phyloP scores from a whole-genome alignment of 2,797 vertebrate species.

The Falco cherrug region DNA sequence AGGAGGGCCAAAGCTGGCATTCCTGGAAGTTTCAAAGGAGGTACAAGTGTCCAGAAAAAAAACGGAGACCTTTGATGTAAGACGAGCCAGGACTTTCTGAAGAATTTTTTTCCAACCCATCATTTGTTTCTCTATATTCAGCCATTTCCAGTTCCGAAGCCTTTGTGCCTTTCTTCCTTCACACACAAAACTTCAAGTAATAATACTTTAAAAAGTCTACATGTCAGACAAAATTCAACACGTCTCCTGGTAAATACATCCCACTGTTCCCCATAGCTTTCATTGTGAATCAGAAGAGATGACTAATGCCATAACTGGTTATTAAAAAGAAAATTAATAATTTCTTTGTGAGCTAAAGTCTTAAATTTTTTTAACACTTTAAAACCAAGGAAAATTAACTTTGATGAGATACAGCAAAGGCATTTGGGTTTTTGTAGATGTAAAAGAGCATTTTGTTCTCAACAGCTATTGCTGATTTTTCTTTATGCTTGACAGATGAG shows the following conservation, averaged over 20 bases:
- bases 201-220: slow-evolving; percentile 34
- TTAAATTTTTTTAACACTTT: slow-evolving; percentile 47
- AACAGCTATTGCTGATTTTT: slow-evolving; percentile 20
- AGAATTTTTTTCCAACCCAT: not conserved
- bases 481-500: slow-evolving; percentile 57
- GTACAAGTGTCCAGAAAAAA: not conserved
- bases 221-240: slow-evolving; percentile 54
- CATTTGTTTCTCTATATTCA: not conserved
- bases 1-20: not conserved
- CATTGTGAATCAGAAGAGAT: slow-evolving; percentile 70
- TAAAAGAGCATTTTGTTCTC: slow-evolving; percentile 37
- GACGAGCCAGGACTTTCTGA: not conserved
- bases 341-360: slow-evolving; percentile 37
- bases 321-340: slow-evolving; percentile 56
- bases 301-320: slow-evolving; percentile 68
- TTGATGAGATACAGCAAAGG: not conserved
- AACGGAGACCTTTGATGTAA: not conserved
- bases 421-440: not conserved
- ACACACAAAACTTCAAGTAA: slow-evolving; percentile 28
- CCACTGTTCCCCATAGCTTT: slow-evolving; percentile 40
- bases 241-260: slow-evolving; percentile 28
- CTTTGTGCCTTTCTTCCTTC: slow-evolving; percentile 5
- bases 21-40: not conserved
- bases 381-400: slow-evolving; percentile 16
- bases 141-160: slow-evolving; percentile 8